Evolutionary conservation across 2,113 vertebrate genomes (phyloP).

Genomic region (Oxyura jamaicensis): DNA sequence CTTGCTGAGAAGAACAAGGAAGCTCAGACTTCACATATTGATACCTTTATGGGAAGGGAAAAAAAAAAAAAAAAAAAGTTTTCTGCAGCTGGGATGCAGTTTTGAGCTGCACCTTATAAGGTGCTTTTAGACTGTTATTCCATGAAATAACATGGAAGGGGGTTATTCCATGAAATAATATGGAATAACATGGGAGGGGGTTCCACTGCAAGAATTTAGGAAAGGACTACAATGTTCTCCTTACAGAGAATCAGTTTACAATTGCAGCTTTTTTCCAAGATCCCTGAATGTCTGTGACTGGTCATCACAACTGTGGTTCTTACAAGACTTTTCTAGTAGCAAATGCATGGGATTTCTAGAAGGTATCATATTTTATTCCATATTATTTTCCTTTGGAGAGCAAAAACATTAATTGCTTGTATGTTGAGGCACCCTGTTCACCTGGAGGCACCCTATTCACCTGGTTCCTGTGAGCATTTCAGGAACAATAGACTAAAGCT

Average conservation of each 20-base stretch:
- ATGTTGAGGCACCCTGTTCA: neutral
- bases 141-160: no score
- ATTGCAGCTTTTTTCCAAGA: neutral
- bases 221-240: neutral
- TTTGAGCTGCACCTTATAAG: neutral
- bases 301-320: neutral
- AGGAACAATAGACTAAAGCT: neutral
- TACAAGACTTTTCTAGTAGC: neutral
- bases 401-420: neutral
- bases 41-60: neutral
- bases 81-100: neutral
- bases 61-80: rapidly evolving
- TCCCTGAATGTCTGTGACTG: neutral
- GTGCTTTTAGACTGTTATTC: neutral
- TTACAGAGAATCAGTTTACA: neutral
- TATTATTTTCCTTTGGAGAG: neutral
- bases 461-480: neutral
- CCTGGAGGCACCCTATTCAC: neutral
- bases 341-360: neutral
- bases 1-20: neutral
- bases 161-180: neutral
- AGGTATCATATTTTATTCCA: neutral
- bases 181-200: no score
- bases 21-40: neutral
- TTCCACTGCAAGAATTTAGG: neutral